Conservation (phyloP, 2,888 invertebrate genomes). For the Clepsis dumicolana region DNA sequence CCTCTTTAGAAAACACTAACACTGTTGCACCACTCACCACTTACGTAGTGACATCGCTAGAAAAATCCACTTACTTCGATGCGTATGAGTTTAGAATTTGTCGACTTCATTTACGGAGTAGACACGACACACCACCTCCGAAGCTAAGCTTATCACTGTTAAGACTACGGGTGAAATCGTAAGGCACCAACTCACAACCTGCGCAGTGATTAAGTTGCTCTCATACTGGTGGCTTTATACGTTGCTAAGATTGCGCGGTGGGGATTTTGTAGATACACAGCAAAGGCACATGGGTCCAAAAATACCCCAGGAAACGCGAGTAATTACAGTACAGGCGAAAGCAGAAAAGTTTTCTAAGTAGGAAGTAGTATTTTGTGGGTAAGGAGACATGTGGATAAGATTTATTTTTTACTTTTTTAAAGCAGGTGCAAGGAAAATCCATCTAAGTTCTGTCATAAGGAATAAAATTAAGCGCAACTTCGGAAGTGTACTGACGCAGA, state of each 20-base stretch:
- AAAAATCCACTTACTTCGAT: slow-evolving; percentile 31
- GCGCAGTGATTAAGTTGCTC: slow-evolving; percentile 10
- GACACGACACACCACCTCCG: slow-evolving; percentile 3
- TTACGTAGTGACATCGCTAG: not conserved
- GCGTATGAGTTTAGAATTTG: slow-evolving; percentile 11
- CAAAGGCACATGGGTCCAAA: not conserved
- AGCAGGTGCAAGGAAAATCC: no score
- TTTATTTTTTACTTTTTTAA: not conserved
- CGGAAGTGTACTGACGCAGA: no score
- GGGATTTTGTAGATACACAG: slow-evolving; percentile 5
- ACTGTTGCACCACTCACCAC: not conserved
- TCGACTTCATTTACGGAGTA: slow-evolving; percentile 14
- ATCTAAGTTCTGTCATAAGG: no score
- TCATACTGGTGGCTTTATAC: slow-evolving; percentile 1
- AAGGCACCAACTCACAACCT: slow-evolving; percentile 16
- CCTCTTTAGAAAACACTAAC: not conserved
- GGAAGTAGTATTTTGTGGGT: slow-evolving; percentile 58
- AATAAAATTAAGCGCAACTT: no score
- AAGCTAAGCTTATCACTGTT: slow-evolving; percentile 16
- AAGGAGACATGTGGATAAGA: slow-evolving; percentile 44
- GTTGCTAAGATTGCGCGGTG: slow-evolving; percentile 10
- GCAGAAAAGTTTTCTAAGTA: slow-evolving; percentile 76
- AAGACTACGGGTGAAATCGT: slow-evolving; percentile 14
- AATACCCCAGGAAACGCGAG: slow-evolving; percentile 70
- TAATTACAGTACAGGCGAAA: slow-evolving; percentile 60